Evolutionary conservation across 2,888 invertebrate genomes (phyloP).

Genomic region (Drymonia ruficornis): DNA sequence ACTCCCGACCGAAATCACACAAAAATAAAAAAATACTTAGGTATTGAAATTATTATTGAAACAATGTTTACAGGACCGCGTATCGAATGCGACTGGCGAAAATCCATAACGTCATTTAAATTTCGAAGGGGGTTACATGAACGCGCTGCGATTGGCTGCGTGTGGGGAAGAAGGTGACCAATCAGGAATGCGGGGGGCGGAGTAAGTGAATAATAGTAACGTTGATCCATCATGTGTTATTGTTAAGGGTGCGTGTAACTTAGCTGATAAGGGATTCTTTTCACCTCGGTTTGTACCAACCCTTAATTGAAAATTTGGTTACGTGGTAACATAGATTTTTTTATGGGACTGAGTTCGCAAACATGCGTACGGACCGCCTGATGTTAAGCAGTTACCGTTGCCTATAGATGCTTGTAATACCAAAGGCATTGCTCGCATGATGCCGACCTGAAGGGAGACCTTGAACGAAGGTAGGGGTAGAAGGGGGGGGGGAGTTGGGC

Average conservation of each 20-base stretch:
- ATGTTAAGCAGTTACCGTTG: too few species aligned
- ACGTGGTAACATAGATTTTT: too few species aligned
- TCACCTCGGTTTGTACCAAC: too few species aligned
- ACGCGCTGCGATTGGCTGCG: slow-evolving; percentile 55
- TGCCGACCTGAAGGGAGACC: too few species aligned
- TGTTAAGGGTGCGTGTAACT: neutral
- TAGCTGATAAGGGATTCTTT: too few species aligned
- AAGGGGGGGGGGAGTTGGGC: too few species aligned
- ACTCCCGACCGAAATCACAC: slow-evolving; percentile 1
- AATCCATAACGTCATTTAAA: slow-evolving; percentile 55
- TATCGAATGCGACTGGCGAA: slow-evolving; percentile 51
- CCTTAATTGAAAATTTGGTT: too few species aligned
- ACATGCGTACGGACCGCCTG: too few species aligned
- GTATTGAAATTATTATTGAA: slow-evolving; percentile 13
- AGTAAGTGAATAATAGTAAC: slow-evolving; percentile 17
- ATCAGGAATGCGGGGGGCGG: slow-evolving; percentile 43
- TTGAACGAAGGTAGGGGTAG: too few species aligned
- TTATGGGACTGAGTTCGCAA: too few species aligned
- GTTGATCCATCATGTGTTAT: slow-evolving; percentile 6
- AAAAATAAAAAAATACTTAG: neutral
- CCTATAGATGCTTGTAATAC: too few species aligned
- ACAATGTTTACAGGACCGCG: slow-evolving; percentile 30
- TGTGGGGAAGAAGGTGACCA: slow-evolving; percentile 43
- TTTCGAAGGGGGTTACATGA: slow-evolving; percentile 58
- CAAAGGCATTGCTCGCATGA: too few species aligned